Conservation (phyloP, 2,888 invertebrate genomes). For the Sinopyrophorus schimmeli region DNA sequence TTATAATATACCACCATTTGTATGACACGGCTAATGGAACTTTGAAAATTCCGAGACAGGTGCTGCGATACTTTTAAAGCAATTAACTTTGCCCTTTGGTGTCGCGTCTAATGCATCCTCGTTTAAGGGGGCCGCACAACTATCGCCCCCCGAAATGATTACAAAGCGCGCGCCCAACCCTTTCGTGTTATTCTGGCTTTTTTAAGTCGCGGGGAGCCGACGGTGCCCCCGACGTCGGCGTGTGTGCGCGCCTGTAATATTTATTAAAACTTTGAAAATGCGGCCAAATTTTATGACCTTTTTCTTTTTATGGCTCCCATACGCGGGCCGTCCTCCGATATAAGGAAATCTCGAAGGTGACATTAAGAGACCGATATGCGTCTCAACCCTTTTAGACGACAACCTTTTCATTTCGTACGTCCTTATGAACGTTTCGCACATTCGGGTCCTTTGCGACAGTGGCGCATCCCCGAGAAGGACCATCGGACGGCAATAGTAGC, state of each 20-base stretch:
- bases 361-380: conserved; percentile 33
- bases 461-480: too few species aligned
- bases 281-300: conserved; percentile 10
- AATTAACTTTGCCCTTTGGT: conserved; percentile 39
- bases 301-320: conserved; percentile 21
- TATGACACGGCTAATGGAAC: conserved; percentile 42
- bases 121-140: conserved; percentile 19
- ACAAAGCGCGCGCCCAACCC: neutral
- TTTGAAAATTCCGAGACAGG: conserved; percentile 44
- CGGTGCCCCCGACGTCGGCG: too few species aligned
- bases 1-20: conserved; percentile 38
- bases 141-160: conserved; percentile 1
- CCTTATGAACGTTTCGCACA: too few species aligned
- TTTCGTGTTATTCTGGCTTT: neutral
- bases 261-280: neutral
- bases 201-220: too few species aligned
- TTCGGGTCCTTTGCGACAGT: too few species aligned
- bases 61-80: conserved; percentile 44
- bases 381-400: conserved; percentile 37
- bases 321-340: conserved; percentile 17
- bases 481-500: too few species aligned
- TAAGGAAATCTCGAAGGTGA: conserved; percentile 26
- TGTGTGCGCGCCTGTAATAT: too few species aligned
- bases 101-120: conserved; percentile 21
- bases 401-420: conserved; percentile 36